A percentile compares a stretch with the other conserved stretches of the same genome.
phyloP scores from a whole-genome alignment of 2,797 vertebrate genomes.

The Gymnoscopelus microlampas region DNA sequence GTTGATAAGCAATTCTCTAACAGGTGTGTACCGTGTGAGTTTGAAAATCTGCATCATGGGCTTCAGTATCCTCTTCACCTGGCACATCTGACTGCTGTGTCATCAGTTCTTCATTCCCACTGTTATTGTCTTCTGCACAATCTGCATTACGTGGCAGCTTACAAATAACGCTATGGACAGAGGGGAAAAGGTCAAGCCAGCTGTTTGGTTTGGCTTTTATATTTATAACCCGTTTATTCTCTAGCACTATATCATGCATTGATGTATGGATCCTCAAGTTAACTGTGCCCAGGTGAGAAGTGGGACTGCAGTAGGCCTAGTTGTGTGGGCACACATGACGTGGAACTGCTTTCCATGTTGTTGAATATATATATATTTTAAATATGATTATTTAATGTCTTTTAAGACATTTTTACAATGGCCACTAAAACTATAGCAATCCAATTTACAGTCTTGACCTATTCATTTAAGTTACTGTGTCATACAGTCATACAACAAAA shows the following conservation, averaged over 20 bases:
- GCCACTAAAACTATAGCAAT: too few relatives aligned
- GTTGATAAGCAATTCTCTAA: slow-evolving; percentile 63
- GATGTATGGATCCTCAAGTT: slow-evolving; percentile 79
- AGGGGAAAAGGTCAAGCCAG: slow-evolving; percentile 80
- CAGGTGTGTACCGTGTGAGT: slow-evolving; percentile 81
- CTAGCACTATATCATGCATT: slow-evolving; percentile 79
- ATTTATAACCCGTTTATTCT: slow-evolving; percentile 82
- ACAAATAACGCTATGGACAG: slow-evolving; percentile 77
- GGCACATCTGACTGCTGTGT: slow-evolving; percentile 83
- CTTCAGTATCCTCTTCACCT: slow-evolving; percentile 67
- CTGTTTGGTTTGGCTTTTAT: slow-evolving; percentile 80
- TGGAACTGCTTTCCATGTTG: too few relatives aligned
- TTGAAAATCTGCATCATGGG: slow-evolving; percentile 83
- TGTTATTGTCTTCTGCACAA: slow-evolving; percentile 79
- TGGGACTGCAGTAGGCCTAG: too few relatives aligned
- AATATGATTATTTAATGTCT: too few relatives aligned
- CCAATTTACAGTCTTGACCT: too few relatives aligned
- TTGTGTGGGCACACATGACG: too few relatives aligned
- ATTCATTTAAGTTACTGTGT: too few relatives aligned
- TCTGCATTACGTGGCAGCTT: slow-evolving; percentile 79
- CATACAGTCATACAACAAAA: too few relatives aligned
- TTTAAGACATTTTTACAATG: too few relatives aligned
- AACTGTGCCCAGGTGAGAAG: too few relatives aligned
- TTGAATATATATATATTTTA: too few relatives aligned
- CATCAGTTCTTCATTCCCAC: slow-evolving; percentile 79